These are phyloP conservation scores for Gopherus flavomarginatus DNA, from an alignment of 2,113 vertebrate genomes.

Conservation along the genomic window DNA sequence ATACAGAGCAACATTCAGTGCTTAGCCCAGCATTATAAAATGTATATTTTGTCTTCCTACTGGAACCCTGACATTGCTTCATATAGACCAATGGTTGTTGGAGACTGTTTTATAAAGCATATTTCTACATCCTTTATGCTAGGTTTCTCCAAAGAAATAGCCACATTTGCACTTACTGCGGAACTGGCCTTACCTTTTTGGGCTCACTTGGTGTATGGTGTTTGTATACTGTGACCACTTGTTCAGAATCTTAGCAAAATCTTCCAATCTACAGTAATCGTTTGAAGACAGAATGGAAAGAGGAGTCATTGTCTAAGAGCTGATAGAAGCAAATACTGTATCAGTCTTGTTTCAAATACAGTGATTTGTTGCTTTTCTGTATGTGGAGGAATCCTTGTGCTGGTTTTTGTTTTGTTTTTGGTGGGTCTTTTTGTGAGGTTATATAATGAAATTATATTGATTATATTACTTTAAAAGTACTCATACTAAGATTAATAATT, in stretches of 20 bases:
- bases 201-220: background rate
- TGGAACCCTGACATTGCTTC: background rate
- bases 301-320: background rate
- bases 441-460: background rate
- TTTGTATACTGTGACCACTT: background rate
- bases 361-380: background rate
- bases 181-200: background rate
- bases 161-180: background rate
- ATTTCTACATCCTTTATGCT: background rate
- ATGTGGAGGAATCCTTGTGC: background rate
- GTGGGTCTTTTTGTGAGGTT: background rate
- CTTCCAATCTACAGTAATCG: background rate
- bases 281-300: background rate
- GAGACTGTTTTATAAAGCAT: background rate
- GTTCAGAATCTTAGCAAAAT: background rate
- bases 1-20: background rate
- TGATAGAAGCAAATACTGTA: background rate
- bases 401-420: background rate
- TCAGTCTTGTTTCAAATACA: background rate
- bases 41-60: background rate
- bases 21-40: background rate
- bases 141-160: background rate
- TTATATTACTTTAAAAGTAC: background rate
- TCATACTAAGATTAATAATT: background rate
- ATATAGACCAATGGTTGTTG: background rate